Evolutionary conservation across 2,113 vertebrate species (phyloP), one percentile per base, ranked within the genome.

Genomic region (Elephantulus edwardii): DNA sequence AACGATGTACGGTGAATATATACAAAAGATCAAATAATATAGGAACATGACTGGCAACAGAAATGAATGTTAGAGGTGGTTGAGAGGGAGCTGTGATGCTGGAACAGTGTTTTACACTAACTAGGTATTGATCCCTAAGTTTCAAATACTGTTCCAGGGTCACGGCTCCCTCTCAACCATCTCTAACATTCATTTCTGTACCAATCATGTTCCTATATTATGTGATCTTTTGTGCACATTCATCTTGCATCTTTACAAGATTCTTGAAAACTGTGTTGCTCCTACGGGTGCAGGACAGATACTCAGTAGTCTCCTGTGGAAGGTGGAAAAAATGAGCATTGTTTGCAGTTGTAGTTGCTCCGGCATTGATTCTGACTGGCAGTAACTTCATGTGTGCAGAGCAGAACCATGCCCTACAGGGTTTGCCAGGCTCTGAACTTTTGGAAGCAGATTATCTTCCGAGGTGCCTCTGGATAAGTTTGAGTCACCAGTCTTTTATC

Each of bases 171-270:
- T 14, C 8, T 42, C n/a, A 33, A 72, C 48, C 52, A 75, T 68
- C 58, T 35, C 44, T 66, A 50, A 76, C 16, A 24, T 16, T 70
- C 58, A 60, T 5, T 72, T 81, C 58, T 40, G 30, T 46, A 13
- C 76, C 71, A 50, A 9, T 8, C 44, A 58, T 38, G 78, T 44
- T 70, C 71, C 77, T 64, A 2, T 35, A 35, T 88, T 19, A 24
- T 78, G n/a, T 13, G 50, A 50, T 68, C 58, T 78, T 86, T 52
- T 35, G 20, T 56, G 33, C 7, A 42, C 38, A 28, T 64, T 8
- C 35, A 8, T 52, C 40, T 88, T 83, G 42, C 52, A 50, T 85
- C 76, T 82, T 93, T 64, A 54, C 10, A 75, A 86, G 38, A 84
- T 17, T 64, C 38, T 81, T 24, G 46, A 38, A 26, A 24, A 4